Base-by-base conservation (phyloP, 2,797 vertebrate species). In the Esox lucius region DNA sequence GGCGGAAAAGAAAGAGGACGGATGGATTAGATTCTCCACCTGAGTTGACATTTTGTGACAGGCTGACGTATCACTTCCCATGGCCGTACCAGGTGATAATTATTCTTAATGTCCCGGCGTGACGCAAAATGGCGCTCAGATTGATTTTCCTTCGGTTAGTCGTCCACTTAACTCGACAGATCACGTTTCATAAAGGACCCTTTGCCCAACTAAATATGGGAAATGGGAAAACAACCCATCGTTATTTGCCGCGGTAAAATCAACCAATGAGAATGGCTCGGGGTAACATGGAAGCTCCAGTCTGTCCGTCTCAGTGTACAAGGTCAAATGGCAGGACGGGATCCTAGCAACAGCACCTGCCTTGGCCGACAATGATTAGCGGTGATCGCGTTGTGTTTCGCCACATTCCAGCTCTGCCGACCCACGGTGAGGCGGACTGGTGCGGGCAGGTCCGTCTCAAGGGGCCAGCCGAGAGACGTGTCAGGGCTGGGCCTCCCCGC, bases 391-490 rank as follows among this genome's bases (percentile, higher is more conserved):
- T 73, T 84, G 75, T 71, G 76, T 49, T 26, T 31, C 9, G 28
- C 17, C 13, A 24, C 13, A 70, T n/a, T 72, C 33, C 28, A 24
- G 53, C 33, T 42, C 33, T 16, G 1, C 31, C 16, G 68, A 78
- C 59, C 59, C 70, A 51, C 48, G 81, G 75, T 73, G 79, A 81
- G 78, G 75, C 70, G 56, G 77, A 85, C 81, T 79, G 16, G 83
- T 53, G 59, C 72, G 73, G 78, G 78, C 69, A 73, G 79, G 84
- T 82, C 71, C 71, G 80, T 87, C 87, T 83, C 81, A 22, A 16
- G n/a, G 31, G 48, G 80, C 59, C 77, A 80, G 87, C 91, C 89
- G 91, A 91, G 92, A 87, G 84, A 84, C 3, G 35, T 89, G 86
- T 94, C 93, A 90, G 85, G 87, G 79, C 87, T 69, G 24, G 70